phyloP scores from a whole-genome alignment of 2,888 invertebrate genomes.

The Euspilapteryx auroguttella region DNA sequence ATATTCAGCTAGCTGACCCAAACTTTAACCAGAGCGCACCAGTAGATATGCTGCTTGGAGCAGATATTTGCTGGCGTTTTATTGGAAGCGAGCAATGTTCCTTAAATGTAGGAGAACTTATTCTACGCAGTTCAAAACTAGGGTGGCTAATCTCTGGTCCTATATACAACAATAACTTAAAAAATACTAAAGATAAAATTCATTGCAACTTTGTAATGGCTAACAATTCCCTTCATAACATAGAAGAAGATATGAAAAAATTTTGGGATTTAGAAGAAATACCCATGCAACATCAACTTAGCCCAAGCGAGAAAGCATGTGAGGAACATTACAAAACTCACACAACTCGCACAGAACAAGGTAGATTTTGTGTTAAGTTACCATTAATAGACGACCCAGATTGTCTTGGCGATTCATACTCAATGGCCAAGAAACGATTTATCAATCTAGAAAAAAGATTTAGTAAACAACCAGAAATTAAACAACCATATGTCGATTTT shows the following conservation, averaged over 20 bases:
- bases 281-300: too few relatives aligned
- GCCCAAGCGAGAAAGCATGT: neutral
- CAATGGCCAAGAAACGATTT: slow-evolving; percentile 1
- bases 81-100: slow-evolving; percentile 1
- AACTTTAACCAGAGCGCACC: slow-evolving; percentile 2
- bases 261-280: slow-evolving; percentile 1
- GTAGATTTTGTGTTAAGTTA: slow-evolving; percentile 1
- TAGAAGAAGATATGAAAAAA: slow-evolving; percentile 8
- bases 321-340: neutral
- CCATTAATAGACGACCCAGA: slow-evolving; percentile 1
- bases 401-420: slow-evolving; percentile 2
- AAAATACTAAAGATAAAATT: neutral
- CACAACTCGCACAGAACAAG: neutral
- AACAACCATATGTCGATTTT: neutral
- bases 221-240: neutral
- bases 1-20: slow-evolving; percentile 1
- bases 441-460: slow-evolving; percentile 1
- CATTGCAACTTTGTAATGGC: neutral
- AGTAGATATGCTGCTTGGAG: slow-evolving; percentile 5
- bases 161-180: neutral
- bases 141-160: slow-evolving; percentile 4
- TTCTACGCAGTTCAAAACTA: slow-evolving; percentile 2
- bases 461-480: neutral
- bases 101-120: slow-evolving; percentile 2
- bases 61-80: slow-evolving; percentile 4